Evolutionary conservation across 2,888 invertebrate genomes (phyloP).

Genomic region (Idaea dimidiata): DNA sequence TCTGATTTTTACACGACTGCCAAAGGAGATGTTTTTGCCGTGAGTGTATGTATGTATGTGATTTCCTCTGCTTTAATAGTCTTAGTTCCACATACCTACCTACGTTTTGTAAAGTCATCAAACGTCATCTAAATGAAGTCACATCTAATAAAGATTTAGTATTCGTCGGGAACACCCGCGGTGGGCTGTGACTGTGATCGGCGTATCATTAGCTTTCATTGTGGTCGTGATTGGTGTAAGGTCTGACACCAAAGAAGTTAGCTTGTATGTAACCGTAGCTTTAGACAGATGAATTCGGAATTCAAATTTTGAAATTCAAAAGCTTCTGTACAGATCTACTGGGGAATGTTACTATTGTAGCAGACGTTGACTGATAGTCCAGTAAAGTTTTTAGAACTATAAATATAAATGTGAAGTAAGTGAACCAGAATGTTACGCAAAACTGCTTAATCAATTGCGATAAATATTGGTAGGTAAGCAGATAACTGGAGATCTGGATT

Average conservation of each 20-base stretch:
- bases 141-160: neutral
- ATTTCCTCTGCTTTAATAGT: neutral
- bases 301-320: neutral
- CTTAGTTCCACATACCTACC: neutral
- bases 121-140: neutral
- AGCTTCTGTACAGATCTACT: neutral
- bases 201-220: too few relatives aligned
- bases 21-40: too few relatives aligned
- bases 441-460: too few relatives aligned
- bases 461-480: too few relatives aligned
- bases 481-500: too few relatives aligned
- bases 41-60: too few relatives aligned
- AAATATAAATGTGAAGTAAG: too few relatives aligned
- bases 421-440: too few relatives aligned
- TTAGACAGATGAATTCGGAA: neutral
- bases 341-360: neutral
- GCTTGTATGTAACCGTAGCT: neutral
- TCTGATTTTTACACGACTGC: too few relatives aligned
- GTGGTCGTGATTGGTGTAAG: conserved; percentile 56
- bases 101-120: neutral
- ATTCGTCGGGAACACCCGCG: conserved; percentile 1
- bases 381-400: neutral
- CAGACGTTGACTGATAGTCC: neutral
- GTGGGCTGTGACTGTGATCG: conserved; percentile 9
- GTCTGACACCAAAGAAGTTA: conserved; percentile 33